These are phyloP conservation scores for Drosophila tristis DNA, from an alignment of 1,140 invertebrate species.

Conservation along the genomic window DNA sequence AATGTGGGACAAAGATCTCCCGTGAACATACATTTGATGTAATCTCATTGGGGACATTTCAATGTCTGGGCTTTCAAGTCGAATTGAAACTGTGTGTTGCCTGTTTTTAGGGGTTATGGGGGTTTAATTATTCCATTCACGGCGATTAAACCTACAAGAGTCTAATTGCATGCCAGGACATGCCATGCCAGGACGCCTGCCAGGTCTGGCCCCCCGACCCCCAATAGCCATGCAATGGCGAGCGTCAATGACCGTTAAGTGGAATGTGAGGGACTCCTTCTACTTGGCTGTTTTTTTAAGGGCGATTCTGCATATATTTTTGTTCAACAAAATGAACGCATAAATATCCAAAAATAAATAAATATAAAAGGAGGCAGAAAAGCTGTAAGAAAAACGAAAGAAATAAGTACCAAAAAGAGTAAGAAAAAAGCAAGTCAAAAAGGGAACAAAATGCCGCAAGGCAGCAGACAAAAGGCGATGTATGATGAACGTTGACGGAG, in stretches of 20 bases:
- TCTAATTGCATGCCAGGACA: conserved; percentile 52
- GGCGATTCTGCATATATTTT: conserved; percentile 28
- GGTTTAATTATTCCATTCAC: conserved; percentile 44
- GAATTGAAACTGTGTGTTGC: conserved; percentile 11
- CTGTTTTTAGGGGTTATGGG: conserved; percentile 8
- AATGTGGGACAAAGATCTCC: background rate
- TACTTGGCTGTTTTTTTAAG: background rate
- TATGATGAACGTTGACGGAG: background rate
- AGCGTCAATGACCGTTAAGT: conserved; percentile 76
- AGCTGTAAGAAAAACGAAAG: background rate
- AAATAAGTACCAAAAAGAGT: background rate
- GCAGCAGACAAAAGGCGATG: conserved; percentile 31
- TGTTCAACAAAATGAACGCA: background rate
- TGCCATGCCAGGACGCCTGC: conserved; percentile 4
- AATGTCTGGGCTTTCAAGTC: too few relatives aligned
- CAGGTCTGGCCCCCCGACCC: too few relatives aligned
- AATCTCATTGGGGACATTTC: too few relatives aligned
- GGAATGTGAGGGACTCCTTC: conserved; percentile 41
- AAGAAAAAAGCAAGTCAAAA: conserved; percentile 23
- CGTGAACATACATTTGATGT: too few relatives aligned
- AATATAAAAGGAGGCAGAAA: too few relatives aligned
- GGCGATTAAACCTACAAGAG: conserved; percentile 50
- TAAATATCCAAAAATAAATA: too few relatives aligned
- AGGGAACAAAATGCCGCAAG: conserved; percentile 41
- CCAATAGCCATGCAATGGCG: conserved; percentile 40